Conservation (phyloP, 2,113 vertebrate species). For the western clawed frog (Xenopus tropicalis) region DNA sequence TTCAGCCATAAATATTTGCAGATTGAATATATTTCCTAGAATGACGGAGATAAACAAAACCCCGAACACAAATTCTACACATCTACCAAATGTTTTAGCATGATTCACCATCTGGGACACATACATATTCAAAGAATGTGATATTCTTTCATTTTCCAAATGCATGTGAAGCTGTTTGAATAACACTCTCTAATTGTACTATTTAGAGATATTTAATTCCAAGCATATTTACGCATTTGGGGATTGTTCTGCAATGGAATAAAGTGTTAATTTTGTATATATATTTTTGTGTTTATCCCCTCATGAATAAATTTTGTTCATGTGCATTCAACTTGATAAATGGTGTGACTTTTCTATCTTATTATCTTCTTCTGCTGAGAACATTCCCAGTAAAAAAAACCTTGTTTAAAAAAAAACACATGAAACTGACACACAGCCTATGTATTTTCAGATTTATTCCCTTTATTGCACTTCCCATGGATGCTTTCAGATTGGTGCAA, state of each 20-base stretch:
- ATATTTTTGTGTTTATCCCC: constrained; percentile 35
- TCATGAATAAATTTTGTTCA: constrained; percentile 40
- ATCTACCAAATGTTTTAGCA: constrained; percentile 6
- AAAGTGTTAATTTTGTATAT: constrained; percentile 48
- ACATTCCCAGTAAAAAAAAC: constrained; percentile 60
- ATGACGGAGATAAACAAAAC: neutral
- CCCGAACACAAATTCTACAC: neutral
- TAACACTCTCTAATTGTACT: constrained; percentile 23
- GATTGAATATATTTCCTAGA: neutral
- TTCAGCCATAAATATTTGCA: neutral
- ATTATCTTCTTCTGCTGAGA: constrained; percentile 51
- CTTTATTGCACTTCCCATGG: constrained; percentile 56
- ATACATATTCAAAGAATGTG: neutral
- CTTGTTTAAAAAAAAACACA: constrained; percentile 56
- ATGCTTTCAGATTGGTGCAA: constrained; percentile 56
- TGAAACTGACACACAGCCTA: constrained; percentile 57
- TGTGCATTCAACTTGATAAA: constrained; percentile 49
- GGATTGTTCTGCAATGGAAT: constrained; percentile 36
- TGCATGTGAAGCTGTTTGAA: constrained; percentile 8
- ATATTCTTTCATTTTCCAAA: neutral
- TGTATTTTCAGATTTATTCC: constrained; percentile 57
- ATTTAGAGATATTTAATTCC: constrained; percentile 31
- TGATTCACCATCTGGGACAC: neutral
- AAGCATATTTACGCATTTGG: constrained; percentile 36
- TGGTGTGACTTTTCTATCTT: constrained; percentile 48